These are phyloP conservation scores for Aspidoscelis tigris DNA, from an alignment of 2,113 vertebrate genomes.

Conservation along the genomic window DNA sequence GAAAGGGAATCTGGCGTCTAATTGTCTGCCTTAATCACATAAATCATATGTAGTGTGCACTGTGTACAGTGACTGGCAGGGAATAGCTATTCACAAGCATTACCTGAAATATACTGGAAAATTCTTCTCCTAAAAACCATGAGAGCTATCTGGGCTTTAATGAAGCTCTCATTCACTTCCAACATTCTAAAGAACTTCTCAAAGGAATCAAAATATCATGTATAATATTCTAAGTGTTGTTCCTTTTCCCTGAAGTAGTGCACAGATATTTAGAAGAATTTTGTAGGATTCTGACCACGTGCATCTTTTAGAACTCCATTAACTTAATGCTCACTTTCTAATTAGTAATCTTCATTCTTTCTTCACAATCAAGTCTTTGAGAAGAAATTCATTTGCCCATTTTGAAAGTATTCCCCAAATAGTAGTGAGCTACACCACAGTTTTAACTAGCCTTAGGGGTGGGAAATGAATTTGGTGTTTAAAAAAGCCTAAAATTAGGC, in stretches of 20 bases:
- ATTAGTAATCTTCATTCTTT: background rate
- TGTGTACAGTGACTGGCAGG: background rate
- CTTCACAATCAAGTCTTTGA: slow-evolving; percentile 64
- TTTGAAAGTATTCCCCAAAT: slow-evolving; percentile 64
- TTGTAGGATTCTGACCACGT: background rate
- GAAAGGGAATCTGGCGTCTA: background rate
- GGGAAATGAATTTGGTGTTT: slow-evolving; percentile 58
- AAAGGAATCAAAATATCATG: background rate
- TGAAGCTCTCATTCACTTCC: background rate
- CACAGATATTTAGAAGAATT: background rate
- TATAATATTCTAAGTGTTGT: background rate
- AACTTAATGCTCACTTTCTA: background rate
- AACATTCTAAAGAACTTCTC: background rate
- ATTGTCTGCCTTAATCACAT: background rate
- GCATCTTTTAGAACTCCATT: background rate
- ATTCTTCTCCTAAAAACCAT: background rate
- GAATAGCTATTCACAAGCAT: background rate
- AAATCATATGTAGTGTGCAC: background rate
- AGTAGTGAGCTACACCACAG: slow-evolving; percentile 74
- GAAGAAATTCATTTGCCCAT: slow-evolving; percentile 55
- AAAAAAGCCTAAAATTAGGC: slow-evolving; percentile 68
- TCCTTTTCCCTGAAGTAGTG: background rate
- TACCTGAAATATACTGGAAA: background rate
- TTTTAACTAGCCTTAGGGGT: slow-evolving; percentile 76
- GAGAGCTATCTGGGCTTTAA: background rate